Conservation (phyloP, 2,888 invertebrate genomes). For the Sicus ferrugineus region DNA sequence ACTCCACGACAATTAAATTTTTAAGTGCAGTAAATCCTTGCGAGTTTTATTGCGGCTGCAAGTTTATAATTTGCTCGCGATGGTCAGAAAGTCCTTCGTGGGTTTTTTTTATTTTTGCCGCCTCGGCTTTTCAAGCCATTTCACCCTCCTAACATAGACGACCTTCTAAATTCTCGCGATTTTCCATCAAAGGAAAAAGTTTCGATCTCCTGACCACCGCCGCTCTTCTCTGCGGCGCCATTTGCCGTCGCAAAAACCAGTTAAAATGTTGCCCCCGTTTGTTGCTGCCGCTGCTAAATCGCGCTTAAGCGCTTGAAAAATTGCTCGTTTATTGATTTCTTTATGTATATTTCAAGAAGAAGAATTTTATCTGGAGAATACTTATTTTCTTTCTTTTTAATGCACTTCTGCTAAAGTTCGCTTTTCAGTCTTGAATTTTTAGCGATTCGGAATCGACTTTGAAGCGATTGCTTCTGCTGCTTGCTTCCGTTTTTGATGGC, state of each 20-base stretch:
- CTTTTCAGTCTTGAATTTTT: background rate
- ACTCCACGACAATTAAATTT: no score
- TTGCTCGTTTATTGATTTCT: conserved; percentile 42
- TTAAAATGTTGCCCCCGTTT: no score
- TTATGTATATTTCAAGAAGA: no score
- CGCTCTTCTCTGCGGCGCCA: background rate
- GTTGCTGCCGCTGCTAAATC: background rate
- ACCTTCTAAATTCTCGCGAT: conserved; percentile 15
- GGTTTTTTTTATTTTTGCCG: background rate
- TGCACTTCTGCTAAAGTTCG: background rate
- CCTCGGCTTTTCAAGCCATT: no score
- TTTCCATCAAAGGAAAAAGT: conserved; percentile 26
- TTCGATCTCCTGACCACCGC: background rate
- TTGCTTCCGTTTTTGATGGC: background rate
- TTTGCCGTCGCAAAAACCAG: no score
- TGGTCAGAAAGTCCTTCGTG: no score
- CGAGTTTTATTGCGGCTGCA: no score
- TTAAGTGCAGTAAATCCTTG: no score
- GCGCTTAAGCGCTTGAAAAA: conserved; percentile 45
- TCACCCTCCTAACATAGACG: background rate
- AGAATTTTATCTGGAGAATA: no score
- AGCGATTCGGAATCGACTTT: background rate
- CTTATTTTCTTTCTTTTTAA: background rate
- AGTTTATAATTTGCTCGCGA: no score
- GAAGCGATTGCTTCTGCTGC: background rate